A percentile compares a stretch with the other conserved stretches of the same genome.
phyloP scores from a whole-genome alignment of 2,888 invertebrate species.

The Drosophila greeni region DNA sequence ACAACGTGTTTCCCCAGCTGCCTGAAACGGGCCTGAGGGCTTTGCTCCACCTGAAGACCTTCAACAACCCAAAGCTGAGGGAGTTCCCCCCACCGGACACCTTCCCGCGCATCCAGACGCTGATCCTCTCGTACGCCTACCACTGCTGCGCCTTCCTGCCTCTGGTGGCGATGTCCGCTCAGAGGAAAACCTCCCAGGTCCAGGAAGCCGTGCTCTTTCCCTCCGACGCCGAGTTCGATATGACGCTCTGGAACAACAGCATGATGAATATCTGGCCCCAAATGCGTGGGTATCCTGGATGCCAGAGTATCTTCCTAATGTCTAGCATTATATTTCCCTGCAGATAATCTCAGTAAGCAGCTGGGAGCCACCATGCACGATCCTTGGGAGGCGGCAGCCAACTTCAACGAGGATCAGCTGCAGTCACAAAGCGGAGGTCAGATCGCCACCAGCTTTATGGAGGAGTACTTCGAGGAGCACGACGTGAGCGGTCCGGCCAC shows the following conservation, averaged over 20 bases:
- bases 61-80: conserved; percentile 91
- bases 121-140: conserved; percentile 95
- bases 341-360: conserved; percentile 87
- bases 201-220: conserved; percentile 85
- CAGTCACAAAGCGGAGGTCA: conserved; percentile 52
- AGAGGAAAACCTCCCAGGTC: conserved; percentile 80
- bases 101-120: conserved; percentile 90
- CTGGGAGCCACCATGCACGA: conserved; percentile 85
- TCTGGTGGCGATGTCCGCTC: conserved; percentile 81
- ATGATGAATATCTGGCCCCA: conserved; percentile 90
- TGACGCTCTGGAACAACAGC: conserved; percentile 89
- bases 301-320: no score
- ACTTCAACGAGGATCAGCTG: conserved; percentile 50
- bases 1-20: conserved; percentile 90
- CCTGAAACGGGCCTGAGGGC: conserved; percentile 90
- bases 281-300: conserved; percentile 82
- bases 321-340: conserved; percentile 30
- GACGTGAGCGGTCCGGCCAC: conserved; percentile 58
- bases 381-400: conserved; percentile 81
- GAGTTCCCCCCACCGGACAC: conserved; percentile 92
- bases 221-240: conserved; percentile 84
- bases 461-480: conserved; percentile 86
- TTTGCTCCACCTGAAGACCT: conserved; percentile 91
- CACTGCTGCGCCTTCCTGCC: conserved; percentile 96
- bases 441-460: conserved; percentile 81